A percentile compares a stretch with the other conserved stretches of the same genome.
Conservation (phyloP, 2,888 invertebrate genomes). For the Orchestes rusci region DNA sequence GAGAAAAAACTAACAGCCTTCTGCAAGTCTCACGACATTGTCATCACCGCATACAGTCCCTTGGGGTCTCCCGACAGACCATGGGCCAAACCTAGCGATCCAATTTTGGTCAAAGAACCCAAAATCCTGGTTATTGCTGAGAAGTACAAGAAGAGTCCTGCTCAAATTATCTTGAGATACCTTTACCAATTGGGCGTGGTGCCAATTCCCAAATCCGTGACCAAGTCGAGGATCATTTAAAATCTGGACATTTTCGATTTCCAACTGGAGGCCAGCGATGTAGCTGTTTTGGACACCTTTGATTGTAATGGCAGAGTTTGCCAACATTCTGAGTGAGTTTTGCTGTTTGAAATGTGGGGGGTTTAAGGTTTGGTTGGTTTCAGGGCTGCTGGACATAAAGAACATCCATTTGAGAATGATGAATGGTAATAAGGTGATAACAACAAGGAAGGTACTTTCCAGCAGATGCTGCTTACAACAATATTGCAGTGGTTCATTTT, state of each 20-base stretch:
- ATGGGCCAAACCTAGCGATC: slow-evolving; percentile 61
- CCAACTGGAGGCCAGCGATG: slow-evolving; percentile 58
- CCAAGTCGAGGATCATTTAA: slow-evolving; percentile 56
- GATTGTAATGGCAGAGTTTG: slow-evolving; percentile 51
- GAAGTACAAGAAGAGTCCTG: slow-evolving; percentile 58
- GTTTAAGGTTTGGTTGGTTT: slow-evolving; percentile 29
- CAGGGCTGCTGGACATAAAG: slow-evolving; percentile 52
- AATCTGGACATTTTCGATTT: slow-evolving; percentile 73
- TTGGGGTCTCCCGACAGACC: slow-evolving; percentile 69
- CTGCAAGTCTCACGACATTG: slow-evolving; percentile 56
- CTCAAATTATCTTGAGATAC: slow-evolving; percentile 52
- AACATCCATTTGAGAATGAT: slow-evolving; percentile 54
- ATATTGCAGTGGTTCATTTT: too few species aligned
- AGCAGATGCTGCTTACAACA: too few species aligned
- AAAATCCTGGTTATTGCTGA: slow-evolving; percentile 55
- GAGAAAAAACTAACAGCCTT: slow-evolving; percentile 61
- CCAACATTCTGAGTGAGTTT: slow-evolving; percentile 23
- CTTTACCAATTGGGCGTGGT: slow-evolving; percentile 61
- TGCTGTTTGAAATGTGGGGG: slow-evolving; percentile 3
- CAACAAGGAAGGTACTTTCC: too few species aligned
- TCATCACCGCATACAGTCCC: slow-evolving; percentile 71
- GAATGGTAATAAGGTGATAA: slow-evolving; percentile 40
- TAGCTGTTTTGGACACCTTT: slow-evolving; percentile 57
- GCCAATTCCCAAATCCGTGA: slow-evolving; percentile 79
- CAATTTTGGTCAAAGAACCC: slow-evolving; percentile 53